A percentile compares a stretch with the other conserved stretches of the same genome.
These are phyloP conservation scores for Scaptomyza flava DNA, from an alignment of 2,888 invertebrate species.

Conservation along the genomic window DNA sequence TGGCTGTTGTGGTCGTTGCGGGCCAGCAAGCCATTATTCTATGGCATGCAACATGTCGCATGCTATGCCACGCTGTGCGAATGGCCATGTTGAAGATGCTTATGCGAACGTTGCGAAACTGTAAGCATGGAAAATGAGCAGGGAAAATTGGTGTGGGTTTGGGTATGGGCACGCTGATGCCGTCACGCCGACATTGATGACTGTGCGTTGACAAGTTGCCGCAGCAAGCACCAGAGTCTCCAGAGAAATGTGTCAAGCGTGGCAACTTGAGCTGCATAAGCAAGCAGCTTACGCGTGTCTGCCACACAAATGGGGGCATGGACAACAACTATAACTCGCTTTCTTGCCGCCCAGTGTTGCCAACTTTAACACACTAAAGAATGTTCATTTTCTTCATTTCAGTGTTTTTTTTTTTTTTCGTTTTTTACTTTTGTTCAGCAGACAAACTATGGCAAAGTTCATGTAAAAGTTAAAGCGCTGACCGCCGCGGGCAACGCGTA, in stretches of 20 bases:
- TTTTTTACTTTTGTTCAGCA: not conserved
- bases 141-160: slow-evolving; percentile 32
- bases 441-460: slow-evolving; percentile 58
- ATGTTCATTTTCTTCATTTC: slow-evolving; percentile 1
- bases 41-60: slow-evolving; percentile 54
- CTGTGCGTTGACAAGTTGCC: slow-evolving; percentile 73
- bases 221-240: slow-evolving; percentile 45
- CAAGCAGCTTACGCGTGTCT: slow-evolving; percentile 62
- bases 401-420: not conserved
- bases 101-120: slow-evolving; percentile 64
- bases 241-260: slow-evolving; percentile 75
- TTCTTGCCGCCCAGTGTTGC: slow-evolving; percentile 43
- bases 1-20: slow-evolving; percentile 48
- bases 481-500: slow-evolving; percentile 45
- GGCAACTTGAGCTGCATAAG: slow-evolving; percentile 76
- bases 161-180: slow-evolving; percentile 45
- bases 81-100: not conserved
- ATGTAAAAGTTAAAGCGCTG: slow-evolving; percentile 49
- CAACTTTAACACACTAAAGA: slow-evolving; percentile 29
- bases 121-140: not conserved
- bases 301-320: slow-evolving; percentile 16
- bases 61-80: slow-evolving; percentile 9
- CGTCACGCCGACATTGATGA: slow-evolving; percentile 73
- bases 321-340: slow-evolving; percentile 25
- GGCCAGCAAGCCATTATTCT: slow-evolving; percentile 50